A percentile compares a stretch with the other conserved stretches of the same genome.
These are phyloP conservation scores for Goniozus legneri DNA, from an alignment of 1,140 invertebrate species.

Conservation along the genomic window DNA sequence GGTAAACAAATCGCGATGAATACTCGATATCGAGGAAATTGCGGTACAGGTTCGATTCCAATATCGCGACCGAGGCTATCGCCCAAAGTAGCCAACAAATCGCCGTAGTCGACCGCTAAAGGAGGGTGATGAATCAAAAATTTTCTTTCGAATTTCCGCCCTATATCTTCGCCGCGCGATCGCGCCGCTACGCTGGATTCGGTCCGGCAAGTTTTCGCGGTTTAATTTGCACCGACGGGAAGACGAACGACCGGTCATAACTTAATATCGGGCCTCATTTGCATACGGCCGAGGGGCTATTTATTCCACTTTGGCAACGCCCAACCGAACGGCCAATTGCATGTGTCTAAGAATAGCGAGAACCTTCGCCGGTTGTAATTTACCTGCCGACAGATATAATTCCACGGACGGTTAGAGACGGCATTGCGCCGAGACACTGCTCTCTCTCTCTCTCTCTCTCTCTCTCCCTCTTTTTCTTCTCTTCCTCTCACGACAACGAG, in stretches of 20 bases:
- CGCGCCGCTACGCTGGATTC: no score
- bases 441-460: neutral
- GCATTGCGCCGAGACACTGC: slow-evolving; percentile 2
- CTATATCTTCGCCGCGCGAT: slow-evolving; percentile 13
- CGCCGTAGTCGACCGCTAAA: neutral
- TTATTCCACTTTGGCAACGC: slow-evolving; percentile 26
- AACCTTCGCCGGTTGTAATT: no score
- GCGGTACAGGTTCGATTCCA: no score
- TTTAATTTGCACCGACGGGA: slow-evolving; percentile 26
- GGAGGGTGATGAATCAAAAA: neutral
- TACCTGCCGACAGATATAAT: no score
- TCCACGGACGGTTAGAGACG: no score
- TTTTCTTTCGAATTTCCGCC: slow-evolving; percentile 13
- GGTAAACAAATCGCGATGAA: no score
- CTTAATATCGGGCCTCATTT: slow-evolving; percentile 32
- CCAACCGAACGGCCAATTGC: slow-evolving; percentile 5
- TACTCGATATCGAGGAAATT: no score
- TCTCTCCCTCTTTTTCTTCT: neutral
- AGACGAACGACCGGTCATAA: slow-evolving; percentile 29
- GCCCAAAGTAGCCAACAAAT: no score
- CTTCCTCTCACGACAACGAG: slow-evolving; percentile 2
- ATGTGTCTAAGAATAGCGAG: slow-evolving; percentile 9
- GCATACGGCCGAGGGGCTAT: slow-evolving; percentile 28
- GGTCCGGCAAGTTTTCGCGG: slow-evolving; percentile 27
- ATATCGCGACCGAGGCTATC: no score